phyloP scores from a whole-genome alignment of 2,113 vertebrate genomes.

The Corythoichthys intestinalis region DNA sequence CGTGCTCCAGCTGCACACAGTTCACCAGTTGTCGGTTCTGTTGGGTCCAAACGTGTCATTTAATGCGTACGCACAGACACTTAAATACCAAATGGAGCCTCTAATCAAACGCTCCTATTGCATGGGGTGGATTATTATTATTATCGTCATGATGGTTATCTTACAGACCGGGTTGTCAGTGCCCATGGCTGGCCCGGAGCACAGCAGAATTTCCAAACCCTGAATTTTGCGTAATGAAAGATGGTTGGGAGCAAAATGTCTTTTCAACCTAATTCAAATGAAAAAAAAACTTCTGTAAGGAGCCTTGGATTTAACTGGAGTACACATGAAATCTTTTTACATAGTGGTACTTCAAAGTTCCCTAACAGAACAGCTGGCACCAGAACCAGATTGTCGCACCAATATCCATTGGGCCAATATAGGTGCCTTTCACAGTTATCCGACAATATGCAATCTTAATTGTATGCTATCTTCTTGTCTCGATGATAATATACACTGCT shows the following conservation, averaged over 20 bases:
- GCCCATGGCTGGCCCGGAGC: background rate
- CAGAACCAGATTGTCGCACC: too few relatives aligned
- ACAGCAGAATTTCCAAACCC: background rate
- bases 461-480: too few relatives aligned
- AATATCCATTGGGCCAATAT: too few relatives aligned
- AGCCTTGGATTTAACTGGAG: too few relatives aligned
- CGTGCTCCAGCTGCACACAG: background rate
- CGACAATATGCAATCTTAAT: background rate
- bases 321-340: background rate
- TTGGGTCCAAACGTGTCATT: background rate
- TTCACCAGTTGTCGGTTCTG: background rate
- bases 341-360: background rate
- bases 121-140: background rate
- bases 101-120: background rate
- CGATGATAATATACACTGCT: too few relatives aligned
- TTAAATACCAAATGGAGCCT: background rate
- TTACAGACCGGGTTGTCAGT: background rate
- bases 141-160: background rate
- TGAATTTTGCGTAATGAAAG: background rate
- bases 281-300: background rate
- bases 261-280: too few relatives aligned
- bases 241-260: background rate
- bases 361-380: background rate
- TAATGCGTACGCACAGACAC: background rate
- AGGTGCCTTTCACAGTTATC: too few relatives aligned